Evolutionary conservation across 2,888 invertebrate species (phyloP), one percentile per base, ranked within the genome.

Genomic region (Crossocerus cetratus): DNA sequence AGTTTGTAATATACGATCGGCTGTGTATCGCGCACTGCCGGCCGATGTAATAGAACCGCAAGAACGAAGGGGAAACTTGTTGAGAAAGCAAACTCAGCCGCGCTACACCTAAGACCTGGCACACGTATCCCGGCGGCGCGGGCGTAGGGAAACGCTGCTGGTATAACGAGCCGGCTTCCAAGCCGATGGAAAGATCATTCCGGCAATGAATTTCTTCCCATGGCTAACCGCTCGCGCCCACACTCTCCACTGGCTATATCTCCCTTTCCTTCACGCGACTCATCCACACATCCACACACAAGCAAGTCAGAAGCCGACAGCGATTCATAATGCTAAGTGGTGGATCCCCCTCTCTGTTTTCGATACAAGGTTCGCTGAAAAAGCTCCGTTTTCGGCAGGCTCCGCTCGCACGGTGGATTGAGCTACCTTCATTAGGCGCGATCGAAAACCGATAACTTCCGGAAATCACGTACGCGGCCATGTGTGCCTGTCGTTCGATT

Each of bases 1-100:
- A 81, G 81, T 81, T 81, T 74, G 72, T 77, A 81, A 81, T 77
- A 74, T 79, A 81, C 79, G 81, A 79, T 81, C 79, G 70, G 69
- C 65, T 59, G 68, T 74, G 75, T 81, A 75, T 81, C 71, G 77
- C 72, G 68, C 63, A 60, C 64, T 63, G 70, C 61, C 49, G 55
- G 32, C 8, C 60, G 65, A 62, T 67, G 69, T 79, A 81, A 81
- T 81, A 77, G 78, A 73, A 81, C 81, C 77, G 61, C 69, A 75
- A 72, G 74, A 60, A 70, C 72, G 62, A 79, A 75, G 77, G 72
- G 72, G 80, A 67, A 80, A 80, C 80, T 80, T 79, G 77, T 75
- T 69, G 72, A 69, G 66, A 75, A 61, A 75, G 68, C 72, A 77
- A 80, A 74, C 72, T 74, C 66, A 8, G n/a, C n/a, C 60, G 14